Conservation (phyloP, 2,888 invertebrate genomes). For the Ornithoptera alexandrae region DNA sequence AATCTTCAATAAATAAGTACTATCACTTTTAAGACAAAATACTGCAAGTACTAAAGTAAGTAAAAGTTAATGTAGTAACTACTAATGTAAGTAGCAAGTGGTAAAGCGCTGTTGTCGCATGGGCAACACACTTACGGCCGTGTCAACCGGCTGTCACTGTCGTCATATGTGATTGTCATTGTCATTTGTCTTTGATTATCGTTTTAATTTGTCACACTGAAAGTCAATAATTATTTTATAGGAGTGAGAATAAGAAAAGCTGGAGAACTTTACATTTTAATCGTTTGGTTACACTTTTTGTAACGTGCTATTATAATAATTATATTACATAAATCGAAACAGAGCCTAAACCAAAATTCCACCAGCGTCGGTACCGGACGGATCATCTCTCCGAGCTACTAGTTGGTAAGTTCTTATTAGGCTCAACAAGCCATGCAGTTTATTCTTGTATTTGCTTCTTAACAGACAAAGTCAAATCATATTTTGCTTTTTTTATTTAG, state of each 20-base stretch:
- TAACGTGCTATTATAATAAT: constrained; percentile 21
- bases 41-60: too few relatives aligned
- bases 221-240: constrained; percentile 23
- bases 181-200: constrained; percentile 27
- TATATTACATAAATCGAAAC: constrained; percentile 25
- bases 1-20: too few relatives aligned
- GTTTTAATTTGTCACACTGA: constrained; percentile 26
- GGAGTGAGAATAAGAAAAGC: constrained; percentile 12
- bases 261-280: constrained; percentile 4
- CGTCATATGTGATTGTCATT: constrained; percentile 29
- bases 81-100: too few relatives aligned
- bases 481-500: too few relatives aligned
- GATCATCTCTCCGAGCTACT: constrained; percentile 62
- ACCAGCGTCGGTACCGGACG: constrained; percentile 62
- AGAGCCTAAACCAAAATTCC: constrained; percentile 59
- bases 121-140: neutral
- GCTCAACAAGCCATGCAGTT: constrained; percentile 9
- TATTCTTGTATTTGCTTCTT: neutral
- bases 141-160: constrained; percentile 18
- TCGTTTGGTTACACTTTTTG: constrained; percentile 4
- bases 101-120: neutral
- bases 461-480: too few relatives aligned
- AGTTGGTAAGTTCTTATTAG: constrained; percentile 50
- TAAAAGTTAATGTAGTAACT: too few relatives aligned
- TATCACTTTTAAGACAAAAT: too few relatives aligned